phyloP scores from a whole-genome alignment of 2,888 invertebrate genomes.

The Tribolium freemani region DNA sequence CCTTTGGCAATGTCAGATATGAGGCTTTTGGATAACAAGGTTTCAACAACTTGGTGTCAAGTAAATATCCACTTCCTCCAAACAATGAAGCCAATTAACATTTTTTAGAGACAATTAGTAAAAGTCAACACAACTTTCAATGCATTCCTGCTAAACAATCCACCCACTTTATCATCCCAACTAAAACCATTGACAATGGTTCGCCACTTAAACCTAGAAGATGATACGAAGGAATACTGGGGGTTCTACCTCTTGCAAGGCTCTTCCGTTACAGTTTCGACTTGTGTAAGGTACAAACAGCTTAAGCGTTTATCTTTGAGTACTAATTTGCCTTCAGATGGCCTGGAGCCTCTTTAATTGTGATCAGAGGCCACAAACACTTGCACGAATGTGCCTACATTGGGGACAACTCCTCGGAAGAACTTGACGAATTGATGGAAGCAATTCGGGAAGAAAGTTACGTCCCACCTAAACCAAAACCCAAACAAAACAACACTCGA shows the following conservation, averaged over 20 bases:
- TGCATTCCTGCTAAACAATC: constrained; percentile 78
- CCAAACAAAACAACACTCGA: constrained; percentile 62
- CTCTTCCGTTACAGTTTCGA: constrained; percentile 80
- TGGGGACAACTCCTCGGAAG: constrained; percentile 85
- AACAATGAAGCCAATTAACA: not conserved
- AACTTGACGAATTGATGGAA: constrained; percentile 74
- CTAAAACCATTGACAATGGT: constrained; percentile 78
- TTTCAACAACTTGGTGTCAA: constrained; percentile 87
- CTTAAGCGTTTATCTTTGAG: not conserved
- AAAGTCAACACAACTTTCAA: constrained; percentile 82
- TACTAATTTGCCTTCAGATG: constrained; percentile 68
- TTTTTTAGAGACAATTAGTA: constrained; percentile 75
- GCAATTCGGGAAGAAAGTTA: constrained; percentile 60
- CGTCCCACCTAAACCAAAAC: constrained; percentile 33
- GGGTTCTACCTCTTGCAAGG: constrained; percentile 84
- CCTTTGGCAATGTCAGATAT: constrained; percentile 84
- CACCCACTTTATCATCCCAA: constrained; percentile 73
- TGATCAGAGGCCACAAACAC: constrained; percentile 83
- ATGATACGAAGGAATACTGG: constrained; percentile 88
- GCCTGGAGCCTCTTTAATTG: constrained; percentile 83
- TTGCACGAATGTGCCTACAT: constrained; percentile 85
- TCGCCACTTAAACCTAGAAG: constrained; percentile 77
- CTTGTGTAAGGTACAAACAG: constrained; percentile 78
- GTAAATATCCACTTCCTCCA: constrained; percentile 65
- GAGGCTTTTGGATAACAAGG: constrained; percentile 79